phyloP scores from a whole-genome alignment of 2,888 invertebrate genomes.

The Caenorhabditis parvicauda region DNA sequence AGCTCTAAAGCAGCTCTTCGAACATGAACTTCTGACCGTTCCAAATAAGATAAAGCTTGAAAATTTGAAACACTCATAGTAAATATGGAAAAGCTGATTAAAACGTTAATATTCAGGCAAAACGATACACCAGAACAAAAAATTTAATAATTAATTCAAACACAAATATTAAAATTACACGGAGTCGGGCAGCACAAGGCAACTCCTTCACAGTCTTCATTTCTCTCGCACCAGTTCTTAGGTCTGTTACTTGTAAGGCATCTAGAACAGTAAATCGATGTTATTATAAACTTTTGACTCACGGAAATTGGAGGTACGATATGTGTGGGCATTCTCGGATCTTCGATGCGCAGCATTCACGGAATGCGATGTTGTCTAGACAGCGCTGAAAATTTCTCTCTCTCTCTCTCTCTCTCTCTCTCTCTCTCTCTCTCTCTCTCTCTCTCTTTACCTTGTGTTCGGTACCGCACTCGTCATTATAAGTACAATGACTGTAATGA shows the following conservation, averaged over 20 bases:
- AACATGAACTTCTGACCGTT: no score
- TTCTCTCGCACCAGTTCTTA: conserved; percentile 15
- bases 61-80: no score
- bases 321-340: conserved; percentile 16
- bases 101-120: no score
- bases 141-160: conserved; percentile 3
- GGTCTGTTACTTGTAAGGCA: conserved; percentile 17
- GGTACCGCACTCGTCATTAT: conserved; percentile 15
- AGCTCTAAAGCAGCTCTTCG: no score
- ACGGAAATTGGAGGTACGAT: conserved; percentile 14
- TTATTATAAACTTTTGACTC: neutral
- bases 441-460: conserved; percentile 8
- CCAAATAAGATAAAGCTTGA: no score
- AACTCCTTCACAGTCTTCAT: conserved; percentile 18
- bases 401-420: neutral
- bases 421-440: neutral
- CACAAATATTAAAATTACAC: conserved; percentile 28
- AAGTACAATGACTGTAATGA: conserved; percentile 26
- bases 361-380: conserved; percentile 21
- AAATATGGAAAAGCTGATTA: no score
- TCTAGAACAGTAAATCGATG: neutral
- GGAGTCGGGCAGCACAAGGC: conserved; percentile 23
- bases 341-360: conserved; percentile 21
- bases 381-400: conserved; percentile 13
- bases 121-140: no score